Evolutionary conservation across 2,113 vertebrate genomes (phyloP), one percentile per base, ranked within the genome.

Genomic region (Edolisoma coerulescens): DNA sequence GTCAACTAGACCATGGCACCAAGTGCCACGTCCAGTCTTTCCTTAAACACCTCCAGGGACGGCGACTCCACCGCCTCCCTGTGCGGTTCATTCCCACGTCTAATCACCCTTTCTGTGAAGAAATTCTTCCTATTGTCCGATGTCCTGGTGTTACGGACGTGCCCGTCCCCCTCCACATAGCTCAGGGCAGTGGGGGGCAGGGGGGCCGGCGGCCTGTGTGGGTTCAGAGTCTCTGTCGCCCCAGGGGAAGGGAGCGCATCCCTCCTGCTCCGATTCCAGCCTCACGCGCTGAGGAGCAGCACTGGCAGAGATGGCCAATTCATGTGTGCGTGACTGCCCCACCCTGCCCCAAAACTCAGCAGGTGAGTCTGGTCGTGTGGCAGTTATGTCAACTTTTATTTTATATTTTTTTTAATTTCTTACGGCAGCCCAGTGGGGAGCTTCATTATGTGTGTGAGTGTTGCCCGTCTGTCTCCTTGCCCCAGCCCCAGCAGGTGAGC

Each of bases 401-500:
- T 53, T 50, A 2, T 49, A 1, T 32, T 5, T 52, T 41, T 64
- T 70, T 75, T 10, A 56, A 89, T 75, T 68, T 84, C 64, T 91
- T 71, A 78, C 86, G 63, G 90, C 95, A 88, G 93, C 92, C 54
- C 95, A 47, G 90, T 50, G 54, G 96, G 95, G 53, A 85, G 60
- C 64, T 93, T 96, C 74, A 85, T 94, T 97, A 89, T 89, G 52
- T 41, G 88, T 19, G 71, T 19, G 65, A 81, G 68, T 92, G 92
- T 88, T 70, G 92, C 90, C 94, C 69, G 91, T 90, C 96, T 95
- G 95, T 67, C 86, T 89, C 76, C 42, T 35, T 52, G 74, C 73
- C 83, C 69, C 56, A 78, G 91, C 52, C 83, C 59, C 60, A 88
- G 92, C 95, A 90, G 95, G 95, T 95, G 95, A 94, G 79, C 64